Evolutionary conservation across 2,113 vertebrate species (phyloP).

Genomic region (Aldabrachelys gigantea): DNA sequence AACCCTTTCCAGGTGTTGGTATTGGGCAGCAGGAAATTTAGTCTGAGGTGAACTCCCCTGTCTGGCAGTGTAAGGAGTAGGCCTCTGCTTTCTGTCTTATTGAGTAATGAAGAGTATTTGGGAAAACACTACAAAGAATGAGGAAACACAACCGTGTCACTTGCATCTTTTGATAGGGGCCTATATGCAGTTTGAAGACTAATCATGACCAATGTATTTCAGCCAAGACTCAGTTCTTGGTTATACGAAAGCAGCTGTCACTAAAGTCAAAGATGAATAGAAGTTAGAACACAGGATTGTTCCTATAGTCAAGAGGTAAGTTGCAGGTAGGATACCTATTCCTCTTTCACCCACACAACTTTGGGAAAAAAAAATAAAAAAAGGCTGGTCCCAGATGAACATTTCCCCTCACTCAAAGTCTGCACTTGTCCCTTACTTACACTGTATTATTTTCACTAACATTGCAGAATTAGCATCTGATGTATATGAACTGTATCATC

Average conservation of each 20-base stretch:
- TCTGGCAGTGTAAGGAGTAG: neutral
- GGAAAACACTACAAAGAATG: neutral
- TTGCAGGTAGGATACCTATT: neutral
- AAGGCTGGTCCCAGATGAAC: neutral
- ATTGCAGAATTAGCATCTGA: neutral
- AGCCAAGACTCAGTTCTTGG: neutral
- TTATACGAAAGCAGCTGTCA: neutral
- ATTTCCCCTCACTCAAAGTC: neutral
- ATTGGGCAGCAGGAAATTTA: neutral
- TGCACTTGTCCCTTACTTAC: neutral
- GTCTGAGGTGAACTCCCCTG: neutral
- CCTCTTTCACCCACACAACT: neutral
- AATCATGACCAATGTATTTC: neutral
- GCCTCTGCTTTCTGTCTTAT: neutral
- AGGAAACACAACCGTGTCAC: neutral
- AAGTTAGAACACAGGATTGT: neutral
- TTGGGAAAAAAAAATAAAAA: neutral
- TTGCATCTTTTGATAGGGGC: neutral
- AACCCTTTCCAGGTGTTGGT: neutral
- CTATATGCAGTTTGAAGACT: neutral
- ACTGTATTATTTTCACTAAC: neutral
- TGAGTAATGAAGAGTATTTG: neutral
- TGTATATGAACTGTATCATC: neutral
- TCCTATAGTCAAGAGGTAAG: neutral
- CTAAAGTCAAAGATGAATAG: neutral